A percentile compares a stretch with the other conserved stretches of the same genome.
phyloP scores from a whole-genome alignment of 2,113 vertebrate species.

The Dinomys branickii region DNA sequence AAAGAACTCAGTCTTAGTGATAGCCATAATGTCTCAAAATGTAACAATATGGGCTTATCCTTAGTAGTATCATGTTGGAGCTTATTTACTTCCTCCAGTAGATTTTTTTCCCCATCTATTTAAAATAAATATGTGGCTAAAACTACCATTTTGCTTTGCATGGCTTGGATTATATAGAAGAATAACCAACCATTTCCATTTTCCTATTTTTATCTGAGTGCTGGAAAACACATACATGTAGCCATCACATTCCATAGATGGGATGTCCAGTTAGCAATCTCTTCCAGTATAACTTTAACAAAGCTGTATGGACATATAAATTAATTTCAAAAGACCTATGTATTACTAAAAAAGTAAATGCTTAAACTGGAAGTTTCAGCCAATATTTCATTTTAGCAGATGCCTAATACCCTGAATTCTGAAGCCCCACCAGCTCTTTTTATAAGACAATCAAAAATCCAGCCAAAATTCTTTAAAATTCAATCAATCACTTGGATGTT shows the following conservation, averaged over 20 bases:
- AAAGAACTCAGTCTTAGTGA: not conserved
- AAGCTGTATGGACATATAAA: slow-evolving; percentile 17
- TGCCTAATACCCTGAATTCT: not conserved
- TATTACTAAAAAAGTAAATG: not conserved
- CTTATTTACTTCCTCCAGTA: not conserved
- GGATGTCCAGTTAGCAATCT: not conserved
- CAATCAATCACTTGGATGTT: slow-evolving; percentile 35
- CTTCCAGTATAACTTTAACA: slow-evolving; percentile 40
- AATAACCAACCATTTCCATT: not conserved
- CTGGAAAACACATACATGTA: not conserved
- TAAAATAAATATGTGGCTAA: slow-evolving; percentile 41
- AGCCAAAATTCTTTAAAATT: slow-evolving; percentile 55
- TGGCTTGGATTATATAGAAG: slow-evolving; percentile 11
- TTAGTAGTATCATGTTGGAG: not conserved
- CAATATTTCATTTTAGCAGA: slow-evolving; percentile 54
- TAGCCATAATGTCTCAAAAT: slow-evolving; percentile 1
- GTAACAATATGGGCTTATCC: not conserved
- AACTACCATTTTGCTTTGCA: not conserved
- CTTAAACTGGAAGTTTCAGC: slow-evolving; percentile 13
- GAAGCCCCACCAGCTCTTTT: slow-evolving; percentile 38
- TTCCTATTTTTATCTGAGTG: slow-evolving; percentile 29
- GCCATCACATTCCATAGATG: not conserved
- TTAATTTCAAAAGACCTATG: slow-evolving; percentile 34
- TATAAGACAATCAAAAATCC: slow-evolving; percentile 58
- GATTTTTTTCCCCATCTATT: slow-evolving; percentile 9